Percentiles rank a stretch among this genome's conserved stretches.
Conservation (phyloP, 2,888 invertebrate species). For the Lithophane ornitopus region DNA sequence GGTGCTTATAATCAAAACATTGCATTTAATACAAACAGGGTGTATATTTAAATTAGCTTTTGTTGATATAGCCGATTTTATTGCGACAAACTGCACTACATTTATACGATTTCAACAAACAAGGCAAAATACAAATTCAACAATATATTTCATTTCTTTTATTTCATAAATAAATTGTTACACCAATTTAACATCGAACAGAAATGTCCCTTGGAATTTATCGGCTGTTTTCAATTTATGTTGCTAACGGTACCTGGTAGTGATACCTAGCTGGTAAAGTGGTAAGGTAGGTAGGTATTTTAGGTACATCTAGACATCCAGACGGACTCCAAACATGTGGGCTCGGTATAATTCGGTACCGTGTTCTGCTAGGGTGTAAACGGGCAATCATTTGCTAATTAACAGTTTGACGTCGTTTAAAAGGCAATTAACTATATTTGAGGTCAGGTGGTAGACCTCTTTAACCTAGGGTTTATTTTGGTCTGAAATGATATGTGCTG, state of each 20-base stretch:
- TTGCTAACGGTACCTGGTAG: conserved; percentile 22
- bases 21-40: conserved; percentile 46
- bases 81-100: conserved; percentile 40
- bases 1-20: conserved; percentile 35
- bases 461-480: not conserved
- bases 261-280: not conserved
- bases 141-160: conserved; percentile 39
- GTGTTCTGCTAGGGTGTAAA: conserved; percentile 38
- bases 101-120: conserved; percentile 44
- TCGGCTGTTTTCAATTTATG: conserved; percentile 29
- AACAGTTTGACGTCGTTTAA: conserved; percentile 32
- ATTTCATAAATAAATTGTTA: conserved; percentile 33
- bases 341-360: conserved; percentile 25
- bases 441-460: not conserved
- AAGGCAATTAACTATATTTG: conserved; percentile 20
- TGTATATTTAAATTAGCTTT: conserved; percentile 51
- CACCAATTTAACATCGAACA: conserved; percentile 23
- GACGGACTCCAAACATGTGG: conserved; percentile 45
- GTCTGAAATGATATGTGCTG: not conserved
- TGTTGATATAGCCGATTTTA: conserved; percentile 31
- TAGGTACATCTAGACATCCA: conserved; percentile 24
- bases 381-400: conserved; percentile 48
- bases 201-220: conserved; percentile 16
- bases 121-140: conserved; percentile 31
- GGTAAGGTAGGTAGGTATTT: conserved; percentile 8